Conservation (phyloP, 2,113 vertebrate genomes). For the Phodopus roborovskii region DNA sequence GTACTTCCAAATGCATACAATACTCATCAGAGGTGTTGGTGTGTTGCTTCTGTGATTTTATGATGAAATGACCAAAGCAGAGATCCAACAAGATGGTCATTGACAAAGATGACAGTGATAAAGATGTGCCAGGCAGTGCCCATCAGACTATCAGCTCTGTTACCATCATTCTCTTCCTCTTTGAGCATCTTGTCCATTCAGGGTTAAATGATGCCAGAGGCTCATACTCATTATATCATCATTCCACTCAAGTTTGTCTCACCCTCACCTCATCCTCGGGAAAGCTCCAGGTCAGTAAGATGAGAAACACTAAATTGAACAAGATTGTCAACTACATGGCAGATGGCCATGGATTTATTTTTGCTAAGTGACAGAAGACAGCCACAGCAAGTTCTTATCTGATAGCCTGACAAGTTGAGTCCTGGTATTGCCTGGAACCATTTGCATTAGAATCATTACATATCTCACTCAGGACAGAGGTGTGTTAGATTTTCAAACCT, state of each 20-base stretch:
- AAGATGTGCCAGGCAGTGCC: not conserved
- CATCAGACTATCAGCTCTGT: not conserved
- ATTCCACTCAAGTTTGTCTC: not conserved
- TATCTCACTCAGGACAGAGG: not conserved
- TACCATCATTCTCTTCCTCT: not conserved
- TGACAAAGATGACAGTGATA: not conserved
- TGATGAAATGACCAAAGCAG: slow-evolving; percentile 21
- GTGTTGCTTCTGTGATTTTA: not conserved
- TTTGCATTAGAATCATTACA: not conserved
- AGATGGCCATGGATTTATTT: not conserved
- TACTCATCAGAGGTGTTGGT: not conserved
- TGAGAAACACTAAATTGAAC: slow-evolving; percentile 14
- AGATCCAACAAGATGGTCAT: not conserved
- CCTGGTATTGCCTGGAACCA: not conserved
- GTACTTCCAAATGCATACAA: not conserved
- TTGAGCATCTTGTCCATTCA: not conserved
- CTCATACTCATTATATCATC: not conserved
- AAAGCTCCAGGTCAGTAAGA: not conserved
- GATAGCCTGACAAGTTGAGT: not conserved
- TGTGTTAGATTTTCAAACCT: not conserved
- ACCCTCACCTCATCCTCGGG: not conserved
- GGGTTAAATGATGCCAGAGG: not conserved
- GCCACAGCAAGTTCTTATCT: not conserved
- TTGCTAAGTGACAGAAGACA: not conserved
- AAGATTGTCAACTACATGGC: not conserved